Percentiles rank a stretch among this genome's conserved stretches.
These are phyloP conservation scores for Aleadryas rufinucha DNA, from an alignment of 2,113 vertebrate species.

Conservation along the genomic window DNA sequence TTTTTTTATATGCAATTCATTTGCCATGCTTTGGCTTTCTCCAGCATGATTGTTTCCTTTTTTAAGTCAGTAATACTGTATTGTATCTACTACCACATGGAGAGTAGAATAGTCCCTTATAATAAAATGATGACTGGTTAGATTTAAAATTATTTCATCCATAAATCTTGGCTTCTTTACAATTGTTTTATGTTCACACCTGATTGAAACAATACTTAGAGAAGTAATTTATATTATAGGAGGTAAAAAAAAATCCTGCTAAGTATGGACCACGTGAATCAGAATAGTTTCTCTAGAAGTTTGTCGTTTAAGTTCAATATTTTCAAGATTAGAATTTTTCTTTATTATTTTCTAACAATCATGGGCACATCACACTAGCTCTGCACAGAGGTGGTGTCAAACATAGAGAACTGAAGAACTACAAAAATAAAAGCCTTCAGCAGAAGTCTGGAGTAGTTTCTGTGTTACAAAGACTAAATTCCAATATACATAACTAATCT, in stretches of 20 bases:
- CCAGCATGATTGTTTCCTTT: neutral
- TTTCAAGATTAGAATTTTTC: neutral
- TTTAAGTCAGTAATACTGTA: neutral
- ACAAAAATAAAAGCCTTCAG: neutral
- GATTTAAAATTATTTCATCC: neutral
- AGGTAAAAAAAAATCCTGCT: fast-evolving
- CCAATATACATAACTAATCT: neutral
- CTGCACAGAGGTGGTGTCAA: neutral
- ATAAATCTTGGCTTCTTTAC: neutral
- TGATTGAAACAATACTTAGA: neutral
- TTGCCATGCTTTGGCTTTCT: neutral
- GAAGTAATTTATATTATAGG: neutral
- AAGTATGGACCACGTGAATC: neutral
- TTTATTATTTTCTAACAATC: neutral
- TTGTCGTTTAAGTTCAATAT: neutral
- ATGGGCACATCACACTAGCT: neutral
- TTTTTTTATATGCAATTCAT: neutral
- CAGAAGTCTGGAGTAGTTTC: neutral
- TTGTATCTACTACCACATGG: neutral
- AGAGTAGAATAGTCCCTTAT: neutral
- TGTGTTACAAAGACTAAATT: neutral
- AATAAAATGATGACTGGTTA: neutral
- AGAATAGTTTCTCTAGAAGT: neutral
- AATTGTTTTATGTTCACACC: neutral
- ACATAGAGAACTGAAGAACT: neutral